A percentile compares a stretch with the other conserved stretches of the same genome.
phyloP scores from a whole-genome alignment of 2,113 vertebrate species.

The Echinops telfairi region DNA sequence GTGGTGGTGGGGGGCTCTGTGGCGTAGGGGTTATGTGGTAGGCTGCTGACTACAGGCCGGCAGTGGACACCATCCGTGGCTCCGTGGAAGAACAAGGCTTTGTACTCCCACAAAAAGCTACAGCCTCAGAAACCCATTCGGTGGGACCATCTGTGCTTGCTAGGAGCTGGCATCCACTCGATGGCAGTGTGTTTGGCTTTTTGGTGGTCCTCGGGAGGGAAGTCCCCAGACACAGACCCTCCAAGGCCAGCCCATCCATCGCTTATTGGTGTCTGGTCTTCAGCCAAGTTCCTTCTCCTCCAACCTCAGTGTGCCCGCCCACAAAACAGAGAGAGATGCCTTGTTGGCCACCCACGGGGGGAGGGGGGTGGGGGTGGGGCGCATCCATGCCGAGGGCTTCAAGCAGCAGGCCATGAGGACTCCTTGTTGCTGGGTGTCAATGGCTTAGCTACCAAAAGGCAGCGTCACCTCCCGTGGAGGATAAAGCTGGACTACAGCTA shows the following conservation, averaged over 20 bases:
- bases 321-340: neutral
- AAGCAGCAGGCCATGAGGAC: rapidly evolving
- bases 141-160: too few species aligned
- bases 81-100: too few species aligned
- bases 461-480: neutral
- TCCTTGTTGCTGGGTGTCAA: rapidly evolving
- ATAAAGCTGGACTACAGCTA: too few species aligned
- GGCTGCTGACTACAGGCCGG: too few species aligned
- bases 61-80: too few species aligned
- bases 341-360: neutral
- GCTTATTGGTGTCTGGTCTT: neutral
- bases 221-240: neutral
- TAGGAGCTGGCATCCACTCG: too few species aligned
- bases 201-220: neutral
- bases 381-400: neutral
- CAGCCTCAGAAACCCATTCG: too few species aligned
- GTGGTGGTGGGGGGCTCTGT: too few species aligned
- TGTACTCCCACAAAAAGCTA: too few species aligned
- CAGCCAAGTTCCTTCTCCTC: neutral
- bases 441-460: rapidly evolving
- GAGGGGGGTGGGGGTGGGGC: too few species aligned
- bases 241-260: neutral
- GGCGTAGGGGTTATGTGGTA: too few species aligned
- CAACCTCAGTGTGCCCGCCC: neutral
- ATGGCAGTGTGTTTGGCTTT: too few species aligned